Evolutionary conservation across 2,888 invertebrate genomes (phyloP), one percentile per base, ranked within the genome.

Genomic region (Drosophila helvetica): DNA sequence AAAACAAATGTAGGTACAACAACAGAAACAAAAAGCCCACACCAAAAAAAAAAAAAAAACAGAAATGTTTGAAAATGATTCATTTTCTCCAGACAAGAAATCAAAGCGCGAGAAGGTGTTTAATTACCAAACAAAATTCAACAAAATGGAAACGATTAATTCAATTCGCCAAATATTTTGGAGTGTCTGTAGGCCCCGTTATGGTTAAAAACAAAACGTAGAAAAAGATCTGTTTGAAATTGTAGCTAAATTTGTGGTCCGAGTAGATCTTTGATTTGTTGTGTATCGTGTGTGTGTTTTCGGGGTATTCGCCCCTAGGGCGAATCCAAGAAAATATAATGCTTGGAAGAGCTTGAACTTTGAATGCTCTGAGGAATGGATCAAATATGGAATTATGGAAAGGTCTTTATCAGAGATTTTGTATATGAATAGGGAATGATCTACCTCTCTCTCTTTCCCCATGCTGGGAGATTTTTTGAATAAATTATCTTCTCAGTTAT

Each of bases 81-180:
- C 88, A 83, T 88, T 83, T 88, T 85, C 63, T 84, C 54, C 69
- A 67, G 84, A 88, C 81, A 71, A 74, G 74, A 86, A 83, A 88
- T 86, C 88, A 88, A 77, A 88, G 85, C 88, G 86, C 38, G 38
- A 38, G 38, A 80, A 89, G 89, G 87, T 89, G 87, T 87, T 87
- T 87, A 89, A 87, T 87, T 89, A 88, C 87, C 89, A 89, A 38
- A 88, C 86, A 89, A 89, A 89, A 38, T 38, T 89, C 89, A 87
- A 86, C 88, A 88, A 89, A 86, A 89, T 86, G 79, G 77, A 88
- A 88, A 76, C 86, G 80, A 88, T 89, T 88, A 87, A 87, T 89
- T 89, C 81, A 87, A 88, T 83, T 88, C 81, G 84, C 88, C 88
- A 81, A 89, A 89, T 88, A 22, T 87, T 80, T 38, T 38, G 2